These are phyloP conservation scores for Sceliomorpha sp. DNA, from an alignment of 2,888 invertebrate species.

Conservation along the genomic window DNA sequence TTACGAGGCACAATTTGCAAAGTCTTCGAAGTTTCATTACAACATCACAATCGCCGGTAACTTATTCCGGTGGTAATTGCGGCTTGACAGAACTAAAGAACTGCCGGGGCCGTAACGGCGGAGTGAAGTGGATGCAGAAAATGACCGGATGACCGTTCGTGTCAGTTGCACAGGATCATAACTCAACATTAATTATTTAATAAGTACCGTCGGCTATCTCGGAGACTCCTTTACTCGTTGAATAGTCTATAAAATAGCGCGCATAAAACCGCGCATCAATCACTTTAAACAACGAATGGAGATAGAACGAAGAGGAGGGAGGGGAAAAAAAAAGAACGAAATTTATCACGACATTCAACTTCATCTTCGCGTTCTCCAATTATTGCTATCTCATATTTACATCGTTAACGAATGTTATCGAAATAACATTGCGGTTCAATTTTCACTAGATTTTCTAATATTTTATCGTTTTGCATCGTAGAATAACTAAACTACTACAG, in stretches of 20 bases:
- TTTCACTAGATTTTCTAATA: too few relatives aligned
- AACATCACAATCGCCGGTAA: neutral
- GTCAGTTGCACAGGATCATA: slow-evolving; percentile 59
- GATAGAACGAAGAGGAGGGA: neutral
- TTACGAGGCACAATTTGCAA: too few relatives aligned
- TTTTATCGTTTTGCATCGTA: too few relatives aligned
- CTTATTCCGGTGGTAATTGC: slow-evolving; percentile 29
- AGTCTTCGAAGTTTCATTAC: neutral
- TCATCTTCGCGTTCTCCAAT: too few relatives aligned
- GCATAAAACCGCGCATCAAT: slow-evolving; percentile 48
- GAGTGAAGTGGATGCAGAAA: slow-evolving; percentile 46
- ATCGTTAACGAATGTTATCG: too few relatives aligned
- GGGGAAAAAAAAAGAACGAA: slow-evolving; percentile 20
- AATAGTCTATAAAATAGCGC: slow-evolving; percentile 40
- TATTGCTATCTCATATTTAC: too few relatives aligned
- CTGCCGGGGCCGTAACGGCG: slow-evolving; percentile 10
- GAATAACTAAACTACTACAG: too few relatives aligned
- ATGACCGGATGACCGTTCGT: slow-evolving; percentile 54
- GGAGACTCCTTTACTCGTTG: slow-evolving; percentile 20
- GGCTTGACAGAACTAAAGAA: slow-evolving; percentile 21
- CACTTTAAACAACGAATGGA: slow-evolving; percentile 30
- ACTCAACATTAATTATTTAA: slow-evolving; percentile 71
- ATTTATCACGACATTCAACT: too few relatives aligned
- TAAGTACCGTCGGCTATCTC: slow-evolving; percentile 58
- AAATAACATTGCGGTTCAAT: too few relatives aligned